Evolutionary conservation across 2,888 invertebrate species (phyloP).

Genomic region (Allygus modestus): DNA sequence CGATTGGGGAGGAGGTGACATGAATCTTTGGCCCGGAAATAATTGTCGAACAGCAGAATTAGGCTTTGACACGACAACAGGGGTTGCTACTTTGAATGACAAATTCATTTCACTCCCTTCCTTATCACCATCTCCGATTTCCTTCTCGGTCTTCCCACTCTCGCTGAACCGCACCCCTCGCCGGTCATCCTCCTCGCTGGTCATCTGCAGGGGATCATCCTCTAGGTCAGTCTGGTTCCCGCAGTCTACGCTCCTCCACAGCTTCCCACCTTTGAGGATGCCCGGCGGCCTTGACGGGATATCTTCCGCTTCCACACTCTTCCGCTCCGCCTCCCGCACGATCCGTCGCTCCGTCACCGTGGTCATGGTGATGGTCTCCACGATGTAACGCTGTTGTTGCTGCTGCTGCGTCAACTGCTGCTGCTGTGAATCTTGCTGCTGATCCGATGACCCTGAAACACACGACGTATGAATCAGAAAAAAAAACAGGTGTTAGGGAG

Average conservation of each 20-base stretch:
- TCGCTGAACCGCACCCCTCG: slow-evolving; percentile 69
- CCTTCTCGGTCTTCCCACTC: slow-evolving; percentile 66
- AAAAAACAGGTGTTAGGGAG: too few relatives aligned
- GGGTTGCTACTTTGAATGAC: slow-evolving; percentile 79
- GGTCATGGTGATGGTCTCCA: slow-evolving; percentile 84
- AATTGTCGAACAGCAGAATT: slow-evolving; percentile 92
- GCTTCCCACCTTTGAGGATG: slow-evolving; percentile 86
- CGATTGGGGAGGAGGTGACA: slow-evolving; percentile 80
- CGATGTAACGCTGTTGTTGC: slow-evolving; percentile 77
- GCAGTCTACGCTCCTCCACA: slow-evolving; percentile 81
- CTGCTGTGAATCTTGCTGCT: slow-evolving; percentile 22
- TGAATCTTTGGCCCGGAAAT: slow-evolving; percentile 82
- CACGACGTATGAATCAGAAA: background rate
- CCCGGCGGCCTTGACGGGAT: slow-evolving; percentile 75
- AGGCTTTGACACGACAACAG: slow-evolving; percentile 79
- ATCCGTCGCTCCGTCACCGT: slow-evolving; percentile 82
- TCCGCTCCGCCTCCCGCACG: slow-evolving; percentile 74
- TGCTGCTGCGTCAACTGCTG: slow-evolving; percentile 67
- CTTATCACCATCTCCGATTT: slow-evolving; percentile 56
- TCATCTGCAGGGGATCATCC: slow-evolving; percentile 56
- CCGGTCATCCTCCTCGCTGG: slow-evolving; percentile 67
- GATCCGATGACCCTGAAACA: slow-evolving; percentile 40
- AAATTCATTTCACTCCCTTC: slow-evolving; percentile 76
- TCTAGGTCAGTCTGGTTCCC: slow-evolving; percentile 65
- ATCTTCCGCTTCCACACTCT: slow-evolving; percentile 34